Base-by-base conservation (phyloP, 2,888 invertebrate species). In the Acrobasis repandana region DNA sequence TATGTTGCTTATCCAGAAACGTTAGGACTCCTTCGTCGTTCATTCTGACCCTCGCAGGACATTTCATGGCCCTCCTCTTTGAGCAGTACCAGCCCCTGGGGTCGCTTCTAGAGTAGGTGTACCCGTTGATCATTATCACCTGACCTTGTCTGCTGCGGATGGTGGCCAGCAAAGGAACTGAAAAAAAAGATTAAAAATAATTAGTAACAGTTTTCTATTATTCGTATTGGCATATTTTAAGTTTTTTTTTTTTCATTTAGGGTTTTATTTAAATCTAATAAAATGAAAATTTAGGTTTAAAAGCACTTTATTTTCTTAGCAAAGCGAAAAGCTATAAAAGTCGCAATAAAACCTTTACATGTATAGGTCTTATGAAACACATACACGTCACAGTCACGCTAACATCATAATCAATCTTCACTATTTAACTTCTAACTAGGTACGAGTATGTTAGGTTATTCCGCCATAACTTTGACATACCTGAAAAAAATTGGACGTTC, bases 121-220 rank as follows among this genome's bases (percentile, higher is more conserved):
- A 50, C 33, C 50, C 50, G 20, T 50, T 50, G 14, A 50, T 50
- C 50, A 50, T 33, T 3, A 50, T 20, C 14, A 50, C 20, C 28
- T 28, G 11, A 1, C 11, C 20, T n/a, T n/a, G 10, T 28, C 5
- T 28, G 50, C 10, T 14, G 2, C n/a, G 14, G 28, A 50, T 33
- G 28, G 14, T 14, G 11, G n/a, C 14, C n/a, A 43, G 43, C n/a
- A 43, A 14, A n/a, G 11, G 1, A 14, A 10, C 43, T 43, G 14
- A 4, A 43, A 43, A 43, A 43, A 11, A 43, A 10, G 10, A 38
- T 11, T 38, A 11, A 1, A 14, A 3, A 38, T 3, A 38, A 38
- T 1, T 38, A 1, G 1, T 14, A 3, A 14, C 11, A 38, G 43
- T 14, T n/a, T 43, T n/a, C 43, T 28, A 28, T 11, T 11, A 11